These are phyloP conservation scores for Botrylloides violaceus DNA, from an alignment of 23 tunicate genomes.

Conservation along the genomic window DNA sequence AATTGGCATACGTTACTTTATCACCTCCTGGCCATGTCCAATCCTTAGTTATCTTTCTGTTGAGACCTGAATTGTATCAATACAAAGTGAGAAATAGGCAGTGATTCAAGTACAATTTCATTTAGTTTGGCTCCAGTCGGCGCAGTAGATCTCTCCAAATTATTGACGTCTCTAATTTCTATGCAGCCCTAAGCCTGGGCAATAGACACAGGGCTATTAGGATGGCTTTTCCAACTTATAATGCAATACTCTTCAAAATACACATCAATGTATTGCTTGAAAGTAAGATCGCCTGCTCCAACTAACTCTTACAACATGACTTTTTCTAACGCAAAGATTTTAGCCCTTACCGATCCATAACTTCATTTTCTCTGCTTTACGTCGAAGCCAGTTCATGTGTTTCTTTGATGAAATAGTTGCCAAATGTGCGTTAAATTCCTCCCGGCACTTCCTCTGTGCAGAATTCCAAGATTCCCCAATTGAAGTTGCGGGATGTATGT, in stretches of 20 bases:
- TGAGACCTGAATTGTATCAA: slow-evolving; percentile 59
- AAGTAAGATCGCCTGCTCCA: no score
- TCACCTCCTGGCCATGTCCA: slow-evolving; percentile 79
- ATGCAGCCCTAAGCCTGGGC: neutral
- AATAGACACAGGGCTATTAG: no score
- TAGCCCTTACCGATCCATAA: slow-evolving; percentile 76
- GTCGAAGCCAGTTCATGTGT: slow-evolving; percentile 59
- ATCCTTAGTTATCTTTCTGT: slow-evolving; percentile 42
- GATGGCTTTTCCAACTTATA: no score
- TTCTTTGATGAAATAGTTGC: slow-evolving; percentile 45
- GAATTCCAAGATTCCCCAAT: slow-evolving; percentile 49
- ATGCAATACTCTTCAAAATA: no score
- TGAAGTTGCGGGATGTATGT: slow-evolving; percentile 20
- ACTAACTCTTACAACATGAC: no score
- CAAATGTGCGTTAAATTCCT: slow-evolving; percentile 43
- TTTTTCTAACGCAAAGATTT: no score
- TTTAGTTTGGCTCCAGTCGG: no score
- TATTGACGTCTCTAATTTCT: neutral
- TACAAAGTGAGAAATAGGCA: no score
- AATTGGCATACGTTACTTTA: slow-evolving; percentile 31
- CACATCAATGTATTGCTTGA: no score
- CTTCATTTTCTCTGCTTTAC: slow-evolving; percentile 19
- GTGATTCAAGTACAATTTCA: no score
- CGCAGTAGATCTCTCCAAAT: neutral
- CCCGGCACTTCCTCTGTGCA: slow-evolving; percentile 63